A percentile compares a stretch with the other conserved stretches of the same genome.
Conservation (phyloP, 2,888 invertebrate species). For the Abrostola triplasia region DNA sequence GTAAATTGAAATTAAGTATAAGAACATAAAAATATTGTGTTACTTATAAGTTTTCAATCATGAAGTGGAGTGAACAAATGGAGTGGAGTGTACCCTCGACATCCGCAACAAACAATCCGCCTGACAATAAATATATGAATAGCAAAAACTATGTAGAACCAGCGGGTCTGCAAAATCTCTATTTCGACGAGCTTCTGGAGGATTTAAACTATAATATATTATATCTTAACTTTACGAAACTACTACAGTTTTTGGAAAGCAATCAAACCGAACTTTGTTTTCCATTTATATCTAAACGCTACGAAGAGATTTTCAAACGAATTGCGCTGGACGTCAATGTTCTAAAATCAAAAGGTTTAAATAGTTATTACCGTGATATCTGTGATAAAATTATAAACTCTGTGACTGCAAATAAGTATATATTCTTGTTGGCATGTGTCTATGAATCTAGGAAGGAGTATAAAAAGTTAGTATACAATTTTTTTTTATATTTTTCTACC, state of each 20-base stretch:
- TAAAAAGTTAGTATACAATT: constrained; percentile 14
- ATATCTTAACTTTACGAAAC: constrained; percentile 3
- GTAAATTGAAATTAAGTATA: too few relatives aligned
- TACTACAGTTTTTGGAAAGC: constrained; percentile 43
- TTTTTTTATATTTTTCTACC: neutral
- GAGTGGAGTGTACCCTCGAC: too few relatives aligned
- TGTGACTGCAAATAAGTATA: constrained; percentile 43
- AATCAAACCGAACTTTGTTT: constrained; percentile 50
- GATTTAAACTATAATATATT: constrained; percentile 12
- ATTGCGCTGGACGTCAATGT: constrained; percentile 48
- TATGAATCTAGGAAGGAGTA: constrained; percentile 16
- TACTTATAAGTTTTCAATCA: too few relatives aligned
- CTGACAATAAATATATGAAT: too few relatives aligned
- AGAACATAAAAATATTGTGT: too few relatives aligned
- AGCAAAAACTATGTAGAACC: neutral
- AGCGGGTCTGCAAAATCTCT: neutral
- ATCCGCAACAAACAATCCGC: too few relatives aligned
- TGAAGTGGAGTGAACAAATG: too few relatives aligned
- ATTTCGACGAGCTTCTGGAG: constrained; percentile 9
- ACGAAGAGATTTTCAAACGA: constrained; percentile 55
- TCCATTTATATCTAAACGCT: constrained; percentile 32
- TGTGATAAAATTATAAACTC: constrained; percentile 47
- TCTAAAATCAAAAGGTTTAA: constrained; percentile 41
- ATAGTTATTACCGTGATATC: constrained; percentile 26
- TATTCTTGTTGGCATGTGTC: constrained; percentile 46